Base-by-base conservation (phyloP, 2,113 vertebrate genomes). In the Piprites chloris region DNA sequence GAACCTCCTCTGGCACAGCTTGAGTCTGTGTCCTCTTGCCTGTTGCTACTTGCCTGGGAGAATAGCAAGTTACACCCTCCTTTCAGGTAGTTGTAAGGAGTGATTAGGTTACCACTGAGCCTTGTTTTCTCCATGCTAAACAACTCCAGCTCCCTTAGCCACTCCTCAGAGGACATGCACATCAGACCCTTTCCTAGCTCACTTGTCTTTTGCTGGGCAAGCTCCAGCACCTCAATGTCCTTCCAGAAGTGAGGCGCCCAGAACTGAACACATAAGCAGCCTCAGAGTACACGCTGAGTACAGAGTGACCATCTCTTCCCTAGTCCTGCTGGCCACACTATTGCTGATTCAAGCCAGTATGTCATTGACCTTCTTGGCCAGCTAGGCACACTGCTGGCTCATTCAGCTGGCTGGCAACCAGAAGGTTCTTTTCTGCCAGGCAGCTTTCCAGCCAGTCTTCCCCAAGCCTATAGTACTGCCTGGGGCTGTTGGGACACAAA, bases 341-440 rank as follows among this genome's bases (percentile, higher is more conserved):
- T 26, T 37, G 12, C 59, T 62, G 35, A 62, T 62, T 27, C 24
- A 62, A 62, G 35, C 35, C 35, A 39, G 17, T 5, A 39, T 19
- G 9, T 26, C 35, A 28, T 5, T 62, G 15, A 37, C 35, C 26
- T 39, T 19, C 59, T 62, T 62, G 59, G 26, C 58, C 59, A 62
- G 35, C 35, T 37, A 16, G 35, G 27, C 11, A 62, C 59, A 39
- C 16, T 39, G 35, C 24, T 61, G 61, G 27, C 37, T 63, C 27
- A 20, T 41, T 30, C 37, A 63, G 37, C 61, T 39, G 19, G 37
- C 39, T 82, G 16, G 53, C 41, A n/a, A 47, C 6, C 3, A 8
- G 28, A 24, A 19, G 23, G 8, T 61, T 17, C n/a, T 47, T 69
- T 47, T 55, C 0, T 0, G 11, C 47, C 39, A 17, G 12, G 12